Evolutionary conservation across 2,888 invertebrate species (phyloP).

Genomic region (Amiota minor): DNA sequence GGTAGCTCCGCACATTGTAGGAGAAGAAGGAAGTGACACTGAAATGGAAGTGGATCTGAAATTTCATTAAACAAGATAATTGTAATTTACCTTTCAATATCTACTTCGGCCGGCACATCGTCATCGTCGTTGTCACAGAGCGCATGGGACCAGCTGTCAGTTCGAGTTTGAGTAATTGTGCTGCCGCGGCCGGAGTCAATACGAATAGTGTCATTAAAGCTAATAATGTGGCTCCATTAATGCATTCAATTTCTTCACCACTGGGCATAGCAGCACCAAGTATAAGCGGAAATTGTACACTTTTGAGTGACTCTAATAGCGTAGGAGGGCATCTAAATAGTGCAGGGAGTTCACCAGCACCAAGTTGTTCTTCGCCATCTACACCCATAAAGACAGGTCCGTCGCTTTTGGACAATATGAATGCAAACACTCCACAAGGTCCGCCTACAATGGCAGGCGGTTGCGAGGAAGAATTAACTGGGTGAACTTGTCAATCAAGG

Average conservation of each 20-base stretch:
- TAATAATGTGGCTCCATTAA: slow-evolving; percentile 21
- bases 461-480: slow-evolving; percentile 72
- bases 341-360: slow-evolving; percentile 63
- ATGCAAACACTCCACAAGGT: slow-evolving; percentile 72
- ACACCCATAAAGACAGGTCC: slow-evolving; percentile 70
- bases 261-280: slow-evolving; percentile 7
- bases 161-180: slow-evolving; percentile 56
- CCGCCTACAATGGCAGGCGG: slow-evolving; percentile 65
- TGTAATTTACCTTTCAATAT: no score
- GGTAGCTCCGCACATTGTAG: no score
- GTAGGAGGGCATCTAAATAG: slow-evolving; percentile 45
- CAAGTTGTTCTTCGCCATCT: slow-evolving; percentile 70
- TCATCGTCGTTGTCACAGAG: slow-evolving; percentile 56
- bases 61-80: no score
- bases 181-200: slow-evolving; percentile 43
- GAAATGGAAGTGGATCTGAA: no score
- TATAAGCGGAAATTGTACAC: neutral
- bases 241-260: slow-evolving; percentile 8
- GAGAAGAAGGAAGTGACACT: no score
- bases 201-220: neutral
- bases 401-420: slow-evolving; percentile 66
- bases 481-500: slow-evolving; percentile 83
- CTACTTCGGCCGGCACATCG: slow-evolving; percentile 48
- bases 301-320: slow-evolving; percentile 7
- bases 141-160: slow-evolving; percentile 74